Evolutionary conservation across 1,140 invertebrate species (phyloP), one percentile per base, ranked within the genome.

Genomic region (Diorhabda carinulata): DNA sequence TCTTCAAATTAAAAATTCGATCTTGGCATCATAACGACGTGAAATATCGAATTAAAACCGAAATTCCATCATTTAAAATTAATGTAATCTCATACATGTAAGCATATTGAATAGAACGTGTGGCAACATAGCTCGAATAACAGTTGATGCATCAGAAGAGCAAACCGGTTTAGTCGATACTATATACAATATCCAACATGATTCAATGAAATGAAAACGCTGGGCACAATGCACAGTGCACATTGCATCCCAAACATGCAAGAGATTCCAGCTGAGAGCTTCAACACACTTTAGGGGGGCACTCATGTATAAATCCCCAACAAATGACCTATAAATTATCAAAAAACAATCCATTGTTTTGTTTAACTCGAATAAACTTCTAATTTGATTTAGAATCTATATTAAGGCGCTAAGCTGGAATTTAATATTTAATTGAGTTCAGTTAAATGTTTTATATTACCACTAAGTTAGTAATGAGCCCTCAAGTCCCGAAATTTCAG

Each of bases 181-280:
- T 6, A 52, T 52, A 52, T 52, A 52, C 47, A 52, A 52, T 52
- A 52, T 52, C n/a, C 47, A 52, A 52, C 47, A 52, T 52, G 47
- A 52, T 52, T 52, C 47, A 52, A 52, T 52, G 47, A 52, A 52
- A 52, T 52, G 47, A 52, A 52, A 52, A 52, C 47, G 47, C n/a
- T 52, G 47, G 6, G 47, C 47, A 52, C 47, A 52, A 52, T 52
- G 47, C 47, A 52, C 47, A 52, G 47, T 52, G 47, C 47, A 52
- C 47, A 52, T 52, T 52, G 47, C 47, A 52, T 52, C 6, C 47
- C n/a, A n/a, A 52, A 52, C 47, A 52, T 52, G 47, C 47, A 52
- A 52, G 47, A 52, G 47, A 52, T 52, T 52, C 47, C 47, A 52
- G 47, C n/a, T n/a, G 47, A 52, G 47, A 52, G 47, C 47, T 6